Evolutionary conservation across 2,113 vertebrate genomes (phyloP).

Genomic region (Spea multiplicata): DNA sequence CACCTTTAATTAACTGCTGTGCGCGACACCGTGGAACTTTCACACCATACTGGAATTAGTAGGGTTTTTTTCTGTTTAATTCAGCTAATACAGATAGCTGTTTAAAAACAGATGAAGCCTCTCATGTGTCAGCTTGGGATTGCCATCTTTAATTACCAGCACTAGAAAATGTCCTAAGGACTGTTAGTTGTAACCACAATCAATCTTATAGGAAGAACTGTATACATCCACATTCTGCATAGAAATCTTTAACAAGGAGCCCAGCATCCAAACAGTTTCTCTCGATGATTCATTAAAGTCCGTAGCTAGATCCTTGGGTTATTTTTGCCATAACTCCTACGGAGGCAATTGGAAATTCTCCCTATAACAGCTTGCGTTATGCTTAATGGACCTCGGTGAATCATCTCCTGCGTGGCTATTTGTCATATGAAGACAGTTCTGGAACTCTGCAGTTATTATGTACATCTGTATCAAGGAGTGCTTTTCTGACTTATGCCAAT

Average conservation of each 20-base stretch:
- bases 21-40: neutral
- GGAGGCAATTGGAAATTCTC: neutral
- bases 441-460: neutral
- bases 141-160: neutral
- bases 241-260: neutral
- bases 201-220: too few species aligned
- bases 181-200: neutral
- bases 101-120: neutral
- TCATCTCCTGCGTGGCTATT: neutral
- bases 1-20: neutral
- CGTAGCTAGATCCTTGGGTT: neutral
- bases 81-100: conserved; percentile 18
- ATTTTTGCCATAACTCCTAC: neutral
- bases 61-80: conserved; percentile 11
- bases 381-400: neutral
- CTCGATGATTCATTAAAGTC: neutral
- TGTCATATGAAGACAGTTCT: neutral
- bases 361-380: neutral
- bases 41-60: conserved; percentile 16
- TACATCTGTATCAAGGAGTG: too few species aligned
- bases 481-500: too few species aligned
- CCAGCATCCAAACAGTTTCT: neutral
- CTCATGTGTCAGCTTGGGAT: neutral
- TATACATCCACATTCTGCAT: neutral
- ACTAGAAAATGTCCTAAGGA: neutral